Evolutionary conservation across 2,888 invertebrate species (phyloP).

Genomic region (Tryphoninae sp.): DNA sequence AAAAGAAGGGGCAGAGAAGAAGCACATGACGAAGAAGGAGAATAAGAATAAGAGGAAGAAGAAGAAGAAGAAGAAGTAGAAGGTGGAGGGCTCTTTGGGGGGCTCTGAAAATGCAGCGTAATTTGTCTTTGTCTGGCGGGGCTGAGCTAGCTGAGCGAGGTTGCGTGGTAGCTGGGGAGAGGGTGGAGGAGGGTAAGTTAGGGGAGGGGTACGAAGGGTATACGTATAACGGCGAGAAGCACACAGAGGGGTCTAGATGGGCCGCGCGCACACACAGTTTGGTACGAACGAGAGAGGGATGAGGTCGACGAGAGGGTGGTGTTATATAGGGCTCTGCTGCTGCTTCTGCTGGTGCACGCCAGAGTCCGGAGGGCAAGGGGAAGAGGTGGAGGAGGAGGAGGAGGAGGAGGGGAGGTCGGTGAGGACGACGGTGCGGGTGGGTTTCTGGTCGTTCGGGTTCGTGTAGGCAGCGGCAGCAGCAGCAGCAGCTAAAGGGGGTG

Average conservation of each 20-base stretch:
- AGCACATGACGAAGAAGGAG: constrained; percentile 55
- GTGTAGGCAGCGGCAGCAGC: constrained; percentile 56
- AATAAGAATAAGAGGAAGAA: constrained; percentile 60
- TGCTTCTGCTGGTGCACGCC: constrained; percentile 61
- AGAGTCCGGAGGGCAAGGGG: constrained; percentile 61
- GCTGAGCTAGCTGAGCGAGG: constrained; percentile 73
- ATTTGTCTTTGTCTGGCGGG: constrained; percentile 81
- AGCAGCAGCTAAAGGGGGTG: constrained; percentile 49
- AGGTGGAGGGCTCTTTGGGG: constrained; percentile 75
- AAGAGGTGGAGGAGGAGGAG: constrained; percentile 46
- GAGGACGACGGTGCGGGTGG: constrained; percentile 43
- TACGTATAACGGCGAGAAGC: constrained; percentile 56
- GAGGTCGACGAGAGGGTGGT: constrained; percentile 56
- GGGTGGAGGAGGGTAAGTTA: constrained; percentile 52
- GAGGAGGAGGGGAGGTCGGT: constrained; percentile 57
- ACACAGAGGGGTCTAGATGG: constrained; percentile 56
- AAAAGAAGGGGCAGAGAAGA: constrained; percentile 50
- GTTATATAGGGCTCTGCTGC: constrained; percentile 29
- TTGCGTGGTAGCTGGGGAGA: constrained; percentile 70
- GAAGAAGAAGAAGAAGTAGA: constrained; percentile 50
- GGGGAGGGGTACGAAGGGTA: constrained; percentile 49
- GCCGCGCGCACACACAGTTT: constrained; percentile 62
- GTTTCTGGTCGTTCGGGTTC: constrained; percentile 62
- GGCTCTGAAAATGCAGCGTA: constrained; percentile 81
- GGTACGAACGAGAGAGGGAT: constrained; percentile 62